Evolutionary conservation across 2,888 invertebrate species (phyloP), one percentile per base, ranked within the genome.

Genomic region (Pristionchus japonicus): DNA sequence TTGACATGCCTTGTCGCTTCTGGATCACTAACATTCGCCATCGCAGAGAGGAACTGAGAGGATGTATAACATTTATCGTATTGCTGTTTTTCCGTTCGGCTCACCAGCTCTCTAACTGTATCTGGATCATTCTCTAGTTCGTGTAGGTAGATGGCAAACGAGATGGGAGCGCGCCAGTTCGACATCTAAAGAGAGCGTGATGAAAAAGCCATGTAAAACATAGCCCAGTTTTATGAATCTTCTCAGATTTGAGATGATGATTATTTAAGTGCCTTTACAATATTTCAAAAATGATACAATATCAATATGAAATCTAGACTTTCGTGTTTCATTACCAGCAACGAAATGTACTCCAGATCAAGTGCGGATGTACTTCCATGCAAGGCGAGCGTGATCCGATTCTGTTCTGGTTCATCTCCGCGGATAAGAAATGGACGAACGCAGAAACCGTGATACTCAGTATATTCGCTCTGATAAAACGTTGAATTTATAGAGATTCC

Each of bases 141-240:
- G 9, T 83, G 82, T 0, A 83, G 20, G 34, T 83, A 83, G 20
- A 83, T 83, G 20, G 82, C 82, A 23, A 83, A 49, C 20, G 82
- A 83, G 31, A 83, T 83, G 9, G 82, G 82, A 20, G 82, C 82
- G 15, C 57, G 49, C 82, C 82, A 83, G 43, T 83, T 83, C 7
- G 82, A 49, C 49, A 83, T 83, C 82, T 83, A 37, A n/a, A n/a
- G n/a, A n/a, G n/a, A n/a, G n/a, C n/a, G n/a, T n/a, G n/a, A n/a
- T n/a, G n/a, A n/a, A n/a, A n/a, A n/a, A n/a, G n/a, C n/a, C n/a
- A n/a, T n/a, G n/a, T n/a, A n/a, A n/a, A n/a, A n/a, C n/a, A n/a
- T n/a, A n/a, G n/a, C n/a, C n/a, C n/a, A n/a, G n/a, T n/a, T n/a
- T n/a, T n/a, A n/a, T n/a, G n/a, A n/a, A n/a, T n/a, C n/a, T n/a